Base-by-base conservation (phyloP, 2,797 vertebrate species). In the Brachyalestes nurse region DNA sequence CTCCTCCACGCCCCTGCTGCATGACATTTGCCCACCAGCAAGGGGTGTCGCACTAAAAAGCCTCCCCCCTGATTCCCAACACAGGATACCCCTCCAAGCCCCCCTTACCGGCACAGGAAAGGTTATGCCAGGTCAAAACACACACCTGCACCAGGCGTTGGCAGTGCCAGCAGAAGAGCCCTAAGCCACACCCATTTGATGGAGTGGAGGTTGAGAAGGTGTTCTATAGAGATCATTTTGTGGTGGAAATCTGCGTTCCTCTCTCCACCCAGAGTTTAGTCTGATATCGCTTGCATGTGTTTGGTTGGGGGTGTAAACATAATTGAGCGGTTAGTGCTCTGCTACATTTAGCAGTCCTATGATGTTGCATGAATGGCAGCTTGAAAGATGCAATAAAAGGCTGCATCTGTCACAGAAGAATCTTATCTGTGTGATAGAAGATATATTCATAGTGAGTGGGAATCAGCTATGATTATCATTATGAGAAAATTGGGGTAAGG, bases 21-120 rank as follows among this genome's bases (percentile, higher is more conserved):
- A 88, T 90, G 92, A 92, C 92, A 93, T 94, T 93, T 93, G 90
- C 88, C 86, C 81, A 76, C 81, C 85, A 83, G 3, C 67, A 72
- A 62, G 86, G 69, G 85, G 77, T 83, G 82, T 86, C 85, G 78
- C 86, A 81, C 79, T 82, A 66, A 85, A 87, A 77, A 77, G 78
- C 77, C 72, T 71, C 81, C 75, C 78, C 21, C 73, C 38, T 40
- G 85, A 75, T 40, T 77, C 75, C 62, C 81, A 88, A 87, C 87
- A 81, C 77, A 38, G 88, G 89, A 84, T 88, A 87, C 73, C 85
- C 28, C 77, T 81, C 87, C 42, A 45, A 45, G 1, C 82, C 83
- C 83, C 89, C 85, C 91, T 87, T 19, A 85, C 72, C 83, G 23
- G 55, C 86, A 84, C 89, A 90, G 58, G 81, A 94, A 94, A 94